Conservation (phyloP, 2,888 invertebrate species). For the Muschampia plurimacula region DNA sequence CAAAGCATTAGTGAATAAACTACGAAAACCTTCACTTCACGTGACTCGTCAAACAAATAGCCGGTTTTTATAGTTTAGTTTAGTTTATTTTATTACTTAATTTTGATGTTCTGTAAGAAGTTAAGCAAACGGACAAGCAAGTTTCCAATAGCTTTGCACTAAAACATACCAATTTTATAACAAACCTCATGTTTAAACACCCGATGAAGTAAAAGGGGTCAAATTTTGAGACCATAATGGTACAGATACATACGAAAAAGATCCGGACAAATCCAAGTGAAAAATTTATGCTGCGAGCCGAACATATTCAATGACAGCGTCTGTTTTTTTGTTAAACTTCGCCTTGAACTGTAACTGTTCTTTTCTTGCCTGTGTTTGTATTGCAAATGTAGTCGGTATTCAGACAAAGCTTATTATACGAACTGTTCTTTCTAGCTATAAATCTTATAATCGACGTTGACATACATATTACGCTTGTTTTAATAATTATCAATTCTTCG, state of each 20-base stretch:
- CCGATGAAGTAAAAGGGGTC: too few relatives aligned
- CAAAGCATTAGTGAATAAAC: too few relatives aligned
- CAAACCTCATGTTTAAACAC: too few relatives aligned
- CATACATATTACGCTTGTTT: constrained; percentile 6
- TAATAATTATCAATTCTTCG: background rate
- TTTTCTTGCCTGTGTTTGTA: constrained; percentile 41
- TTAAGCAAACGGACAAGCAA: too few relatives aligned
- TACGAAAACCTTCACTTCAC: too few relatives aligned
- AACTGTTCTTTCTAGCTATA: constrained; percentile 8
- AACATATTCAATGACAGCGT: background rate
- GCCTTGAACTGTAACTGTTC: constrained; percentile 48
- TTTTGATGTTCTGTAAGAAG: too few relatives aligned
- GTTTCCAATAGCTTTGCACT: too few relatives aligned
- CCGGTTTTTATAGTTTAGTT: too few relatives aligned
- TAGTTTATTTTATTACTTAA: too few relatives aligned
- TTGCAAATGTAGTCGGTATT: constrained; percentile 16
- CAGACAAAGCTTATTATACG: constrained; percentile 13
- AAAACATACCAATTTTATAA: too few relatives aligned
- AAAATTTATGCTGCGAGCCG: background rate
- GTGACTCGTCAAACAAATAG: too few relatives aligned
- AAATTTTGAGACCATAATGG: too few relatives aligned
- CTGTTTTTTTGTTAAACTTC: constrained; percentile 17
- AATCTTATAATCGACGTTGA: background rate
- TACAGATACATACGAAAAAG: background rate
- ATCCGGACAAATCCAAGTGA: background rate